Evolutionary conservation across 1,140 invertebrate species (phyloP).

Genomic region (Marisa cornuarietis): DNA sequence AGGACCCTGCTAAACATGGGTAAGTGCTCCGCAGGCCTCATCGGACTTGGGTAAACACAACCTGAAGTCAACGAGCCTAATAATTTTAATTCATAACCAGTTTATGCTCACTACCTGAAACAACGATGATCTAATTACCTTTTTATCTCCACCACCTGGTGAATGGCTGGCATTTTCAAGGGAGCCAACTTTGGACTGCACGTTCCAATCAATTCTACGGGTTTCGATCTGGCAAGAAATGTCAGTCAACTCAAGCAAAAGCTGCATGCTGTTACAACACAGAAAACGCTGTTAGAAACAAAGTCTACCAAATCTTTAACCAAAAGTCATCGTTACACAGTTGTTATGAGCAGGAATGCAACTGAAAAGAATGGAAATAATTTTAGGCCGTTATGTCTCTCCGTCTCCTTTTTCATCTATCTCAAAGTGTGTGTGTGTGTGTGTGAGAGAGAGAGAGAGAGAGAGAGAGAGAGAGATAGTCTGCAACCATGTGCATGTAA

Average conservation of each 20-base stretch:
- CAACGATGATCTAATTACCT: conserved; percentile 34
- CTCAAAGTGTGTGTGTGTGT: not conserved
- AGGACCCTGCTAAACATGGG: too few species aligned
- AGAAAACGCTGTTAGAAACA: not conserved
- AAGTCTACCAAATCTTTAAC: not conserved
- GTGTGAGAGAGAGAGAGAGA: conserved; percentile 3
- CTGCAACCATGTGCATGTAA: not conserved
- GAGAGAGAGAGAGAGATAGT: conserved; percentile 11
- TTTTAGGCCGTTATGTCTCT: too few species aligned
- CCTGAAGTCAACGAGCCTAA: too few species aligned
- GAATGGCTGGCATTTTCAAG: conserved; percentile 54
- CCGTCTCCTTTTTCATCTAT: too few species aligned
- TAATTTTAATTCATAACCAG: too few species aligned
- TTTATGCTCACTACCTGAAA: too few species aligned
- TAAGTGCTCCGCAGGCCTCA: too few species aligned
- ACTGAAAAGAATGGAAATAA: too few species aligned
- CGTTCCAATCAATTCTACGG: conserved; percentile 81
- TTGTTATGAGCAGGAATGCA: too few species aligned
- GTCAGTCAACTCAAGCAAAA: not conserved
- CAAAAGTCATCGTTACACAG: too few species aligned
- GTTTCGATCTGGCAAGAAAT: conserved; percentile 81
- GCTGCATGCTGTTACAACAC: not conserved
- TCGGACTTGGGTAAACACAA: too few species aligned
- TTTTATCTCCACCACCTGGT: conserved; percentile 54
- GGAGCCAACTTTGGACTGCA: conserved; percentile 56